Evolutionary conservation across 1,140 invertebrate species (phyloP), one percentile per base, ranked within the genome.

Genomic region (Conopomorpha cramerella): DNA sequence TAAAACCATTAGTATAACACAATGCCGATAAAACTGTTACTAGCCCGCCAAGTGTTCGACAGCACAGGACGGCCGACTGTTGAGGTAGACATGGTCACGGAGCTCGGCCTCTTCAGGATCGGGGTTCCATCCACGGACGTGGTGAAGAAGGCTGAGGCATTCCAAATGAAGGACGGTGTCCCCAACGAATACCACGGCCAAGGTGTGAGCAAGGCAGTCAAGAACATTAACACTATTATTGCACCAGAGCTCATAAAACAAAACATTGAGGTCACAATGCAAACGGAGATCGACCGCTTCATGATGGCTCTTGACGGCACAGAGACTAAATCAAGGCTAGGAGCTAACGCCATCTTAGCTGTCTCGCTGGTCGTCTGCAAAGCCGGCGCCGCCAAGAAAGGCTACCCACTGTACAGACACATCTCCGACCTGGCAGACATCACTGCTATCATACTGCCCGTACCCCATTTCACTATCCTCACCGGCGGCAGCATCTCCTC

Each of bases 391-490:
- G 92, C 92, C 34, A 89, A 96, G 58, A 94, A 95, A 74, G 88
- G 86, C 17, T 67, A 96, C 14, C 92, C 94, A 12, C 79, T 97
- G 18, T 86, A 80, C 62, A 86, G 88, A 53, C 91, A 98, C 60
- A 89, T 98, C 49, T 93, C 94, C 34, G 90, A 97, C 53, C 81
- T 99, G 54, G 91, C 95, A 51, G 93, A 92, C 46, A 93, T 93
- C 47, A 86, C 82, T 27, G 82, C 94, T 7, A 90, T 97, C 23
- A 88, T 98, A 48, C 77, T 99, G 28, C 97, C 97, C 8, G 92
- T 95, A 11, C 97, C 97, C 31, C 93, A 95, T 30, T 95, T 99
- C 65, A 99, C 98, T 60, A 93, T 99, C 13, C 95, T 99, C 61
- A 98, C 97, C 62, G 97, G 97, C 42, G 97, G 96, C 16, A 92